Conservation (phyloP, 2,113 vertebrate species). For the Anser cygnoides region DNA sequence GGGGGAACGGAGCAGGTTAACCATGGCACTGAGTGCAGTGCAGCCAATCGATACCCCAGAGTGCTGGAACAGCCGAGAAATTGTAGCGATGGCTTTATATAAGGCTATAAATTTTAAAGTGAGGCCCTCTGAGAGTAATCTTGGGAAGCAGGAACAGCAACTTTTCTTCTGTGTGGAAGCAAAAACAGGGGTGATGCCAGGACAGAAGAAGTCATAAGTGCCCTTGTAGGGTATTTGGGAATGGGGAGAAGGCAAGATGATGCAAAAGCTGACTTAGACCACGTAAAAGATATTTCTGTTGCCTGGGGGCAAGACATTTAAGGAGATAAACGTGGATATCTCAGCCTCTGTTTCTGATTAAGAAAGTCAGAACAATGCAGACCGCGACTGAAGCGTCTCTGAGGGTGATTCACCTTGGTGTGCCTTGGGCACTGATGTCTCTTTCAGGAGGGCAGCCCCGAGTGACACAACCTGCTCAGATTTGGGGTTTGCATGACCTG, state of each 20-base stretch:
- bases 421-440: no score
- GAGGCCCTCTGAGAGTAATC: slow-evolving; percentile 26
- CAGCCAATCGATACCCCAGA: background rate
- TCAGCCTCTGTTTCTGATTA: background rate
- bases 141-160: slow-evolving; percentile 2
- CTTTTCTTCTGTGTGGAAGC: background rate
- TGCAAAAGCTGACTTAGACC: slow-evolving; percentile 4
- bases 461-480: no score
- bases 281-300: slow-evolving; percentile 7
- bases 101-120: slow-evolving; percentile 31
- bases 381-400: background rate
- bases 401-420: background rate
- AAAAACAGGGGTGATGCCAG: background rate
- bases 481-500: accelerated
- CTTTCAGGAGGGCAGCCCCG: accelerated
- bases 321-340: background rate
- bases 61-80: slow-evolving; percentile 27
- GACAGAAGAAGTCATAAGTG: slow-evolving; percentile 17
- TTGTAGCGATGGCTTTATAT: slow-evolving; percentile 44
- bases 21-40: background rate
- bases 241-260: background rate
- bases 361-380: background rate
- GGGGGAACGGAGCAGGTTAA: background rate
- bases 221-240: slow-evolving; percentile 1
- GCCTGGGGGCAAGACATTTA: background rate